Base-by-base conservation (phyloP, 1,140 invertebrate genomes). In the Lucilia sericata region DNA sequence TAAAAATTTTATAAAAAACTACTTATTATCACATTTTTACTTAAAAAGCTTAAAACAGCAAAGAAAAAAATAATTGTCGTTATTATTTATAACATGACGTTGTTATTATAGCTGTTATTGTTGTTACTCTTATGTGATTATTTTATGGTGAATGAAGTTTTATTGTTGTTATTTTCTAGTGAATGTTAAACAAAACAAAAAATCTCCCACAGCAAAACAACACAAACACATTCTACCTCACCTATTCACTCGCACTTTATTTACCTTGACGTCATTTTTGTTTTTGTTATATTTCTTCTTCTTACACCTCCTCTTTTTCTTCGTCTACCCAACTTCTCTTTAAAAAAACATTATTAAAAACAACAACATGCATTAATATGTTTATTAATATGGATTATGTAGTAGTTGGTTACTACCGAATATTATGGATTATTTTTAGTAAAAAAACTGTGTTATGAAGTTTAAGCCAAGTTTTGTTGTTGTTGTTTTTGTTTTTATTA, bases 251-350 rank as follows among this genome's bases (percentile, higher is more conserved):
- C n/a, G 55, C n/a, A n/a, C n/a, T n/a, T 60, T 60, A 21, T 21
- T 70, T 70, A 70, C 65, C 65, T 70, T 70, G 65, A 70, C 65
- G 65, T 70, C 65, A 70, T 70, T 70, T 70, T 70, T 30, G 19
- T 70, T 21, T 60, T n/a, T 25, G 65, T 70, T 70, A 10, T 55
- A 14, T 70, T 12, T 70, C 19, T 70, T 8, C 3, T 70, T n/a
- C n/a, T 65, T 65, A 19, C 7, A 19, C n/a, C 60, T n/a, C 2
- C 60, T n/a, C 14, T 70, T 21, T 5, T 60, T 60, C n/a, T 17
- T 60, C 17, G 0, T 60, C 51, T 60, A 12, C 2, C 2, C 10
- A 42, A 42, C 42, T 42, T 42, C 42, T 42, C 5, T 36, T 36
- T 36, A 4, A 42, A 42, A 8, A 42, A 42, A 55, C 17, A 2